Base-by-base conservation (phyloP, 2,113 vertebrate species). In the Phylloscopus trochilus region DNA sequence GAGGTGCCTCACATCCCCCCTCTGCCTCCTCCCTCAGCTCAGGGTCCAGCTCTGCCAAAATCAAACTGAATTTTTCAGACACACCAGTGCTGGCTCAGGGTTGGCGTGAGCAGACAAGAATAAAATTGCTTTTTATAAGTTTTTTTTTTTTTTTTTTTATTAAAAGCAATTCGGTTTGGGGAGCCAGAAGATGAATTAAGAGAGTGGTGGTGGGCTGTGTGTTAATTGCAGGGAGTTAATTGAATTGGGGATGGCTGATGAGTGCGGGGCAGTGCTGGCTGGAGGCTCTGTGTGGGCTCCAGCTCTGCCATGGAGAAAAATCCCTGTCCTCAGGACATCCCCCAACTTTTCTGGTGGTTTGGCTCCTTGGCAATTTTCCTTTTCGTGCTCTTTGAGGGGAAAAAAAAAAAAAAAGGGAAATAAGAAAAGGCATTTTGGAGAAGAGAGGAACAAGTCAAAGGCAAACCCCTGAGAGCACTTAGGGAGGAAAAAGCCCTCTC, bases 191-290 rank as follows among this genome's bases (percentile, higher is more conserved):
- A 73, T 69, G 35, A 31, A 81, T 86, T 33, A 41, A 35, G 56
- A 10, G 53, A 35, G 35, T 0, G 1, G 4, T 52, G 35, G 26
- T 78, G 75, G 67, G 22, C 28, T 0, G 15, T 30, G 4, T 46
- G 86, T 52, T 91, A 60, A 91, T 85, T 90, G 60, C 37, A 39
- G 77, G 3, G 0, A 1, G 58, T 49, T 93, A 41, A 91, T 95
- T 91, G 46, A 49, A 53, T 46, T 55, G 37, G 62, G 56, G 44
- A 6, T 10, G 20, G 55, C 31, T 33, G 77, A 30, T 11, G 66
- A 56, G 49, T 0, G 10, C 1, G 0, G 66, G 58, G 49, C 63
- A 37, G 47, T 0, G 2, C 58, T 78, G 82, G 20, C 22, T 72
- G 74, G 53, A 92, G 27, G 24, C 47, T 28, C 43, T 2, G 2